Evolutionary conservation across 1,140 invertebrate genomes (phyloP), one percentile per base, ranked within the genome.

Genomic region (Dolichoris vasculosae): DNA sequence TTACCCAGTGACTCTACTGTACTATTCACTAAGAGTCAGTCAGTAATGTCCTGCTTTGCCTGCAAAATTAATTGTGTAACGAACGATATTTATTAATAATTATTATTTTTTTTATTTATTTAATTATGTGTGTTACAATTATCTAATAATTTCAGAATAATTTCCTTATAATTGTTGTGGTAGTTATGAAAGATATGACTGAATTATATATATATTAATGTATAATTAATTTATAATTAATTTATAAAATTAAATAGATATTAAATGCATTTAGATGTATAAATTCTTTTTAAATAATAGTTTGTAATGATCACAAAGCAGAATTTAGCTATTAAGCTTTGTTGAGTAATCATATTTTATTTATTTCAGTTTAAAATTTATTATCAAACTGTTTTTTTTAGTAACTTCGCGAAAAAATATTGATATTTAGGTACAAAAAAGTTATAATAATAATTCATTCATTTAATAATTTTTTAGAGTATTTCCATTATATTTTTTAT

Each of bases 1-100:
- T 92, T 93, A 91, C 89, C 89, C 71, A 90, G 86, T 89, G 89
- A 91, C 86, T 88, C 87, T 92, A 94, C 82, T 55, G 80, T 79
- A 15, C 32, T 82, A 69, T 86, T 89, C 89, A 89, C 67, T 71
- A 88, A 86, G 80, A 86, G 79, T 77, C 84, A 86, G 43, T 86
- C 85, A 87, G 64, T 86, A 46, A 86, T 79, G 64, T 86, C 84
- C 78, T 85, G 85, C 80, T 86, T 86, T 86, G 85, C 85, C 78
- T 86, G 85, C 71, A 86, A 86, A 86, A 73, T 82, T 77, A 71
- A 86, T 71, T 86, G 85, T 78, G 73, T 82, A n/a, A 86, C 46
- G 26, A 86, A 82, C 63, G 73, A 86, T 4, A 76, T 63, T 82
- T 86, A 82, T 71, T 82, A 30, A 20, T 63, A 81, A 32, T 75